A percentile compares a stretch with the other conserved stretches of the same genome.
These are phyloP conservation scores for Apogon hyalosoma DNA, from an alignment of 2,797 vertebrate genomes.

Conservation along the genomic window DNA sequence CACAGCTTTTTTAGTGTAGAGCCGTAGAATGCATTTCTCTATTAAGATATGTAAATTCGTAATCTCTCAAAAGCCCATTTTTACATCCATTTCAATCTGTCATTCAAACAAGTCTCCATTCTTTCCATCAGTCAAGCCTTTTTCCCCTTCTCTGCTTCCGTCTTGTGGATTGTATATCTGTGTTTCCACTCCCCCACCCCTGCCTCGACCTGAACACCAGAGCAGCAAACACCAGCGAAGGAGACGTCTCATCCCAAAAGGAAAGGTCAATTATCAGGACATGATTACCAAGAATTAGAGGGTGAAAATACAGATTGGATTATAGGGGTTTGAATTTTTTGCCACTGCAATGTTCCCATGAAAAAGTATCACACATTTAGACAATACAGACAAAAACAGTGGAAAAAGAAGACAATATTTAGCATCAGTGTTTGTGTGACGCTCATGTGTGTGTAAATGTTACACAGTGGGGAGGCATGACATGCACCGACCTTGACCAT, in stretches of 20 bases:
- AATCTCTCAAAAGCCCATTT: constrained; percentile 77
- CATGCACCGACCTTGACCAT: no score
- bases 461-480: no score
- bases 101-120: constrained; percentile 67
- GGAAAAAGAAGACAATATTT: no score
- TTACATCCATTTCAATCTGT: constrained; percentile 74
- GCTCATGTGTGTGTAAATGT: no score
- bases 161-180: constrained; percentile 31
- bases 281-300: constrained; percentile 92
- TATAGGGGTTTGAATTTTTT: constrained; percentile 24
- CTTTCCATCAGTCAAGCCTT: constrained; percentile 68
- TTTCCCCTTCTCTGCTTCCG: constrained; percentile 53
- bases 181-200: constrained; percentile 42
- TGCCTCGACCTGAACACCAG: constrained; percentile 30
- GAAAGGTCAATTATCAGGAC: constrained; percentile 91
- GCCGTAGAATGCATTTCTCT: constrained; percentile 68
- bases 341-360: no score
- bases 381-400: no score
- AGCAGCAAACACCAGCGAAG: constrained; percentile 85
- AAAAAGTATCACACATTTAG: no score
- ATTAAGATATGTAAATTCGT: constrained; percentile 83
- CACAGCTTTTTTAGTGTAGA: constrained; percentile 45
- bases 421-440: no score
- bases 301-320: constrained; percentile 74
- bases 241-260: constrained; percentile 86